Conservation (phyloP, 2,888 invertebrate species). For the Siphlonurus alternatus region DNA sequence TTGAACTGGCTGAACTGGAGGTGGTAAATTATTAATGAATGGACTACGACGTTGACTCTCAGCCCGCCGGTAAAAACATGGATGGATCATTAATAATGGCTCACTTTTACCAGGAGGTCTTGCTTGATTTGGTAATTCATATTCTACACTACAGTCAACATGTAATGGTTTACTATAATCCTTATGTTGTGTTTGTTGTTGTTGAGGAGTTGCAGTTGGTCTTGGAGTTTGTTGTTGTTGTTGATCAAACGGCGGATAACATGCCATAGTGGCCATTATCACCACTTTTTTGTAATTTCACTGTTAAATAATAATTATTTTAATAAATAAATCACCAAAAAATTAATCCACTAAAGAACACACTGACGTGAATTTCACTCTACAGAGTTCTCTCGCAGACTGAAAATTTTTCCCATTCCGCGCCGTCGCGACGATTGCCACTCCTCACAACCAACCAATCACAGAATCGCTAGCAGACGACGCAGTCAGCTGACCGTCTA, state of each 20-base stretch:
- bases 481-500: background rate
- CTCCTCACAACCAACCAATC: background rate
- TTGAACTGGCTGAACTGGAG: slow-evolving; percentile 6
- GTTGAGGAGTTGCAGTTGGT: background rate
- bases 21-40: slow-evolving; percentile 58
- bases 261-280: background rate
- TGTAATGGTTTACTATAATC: slow-evolving; percentile 74
- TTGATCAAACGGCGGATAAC: background rate
- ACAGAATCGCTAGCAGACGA: background rate
- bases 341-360: background rate
- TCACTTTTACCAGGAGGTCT: slow-evolving; percentile 71
- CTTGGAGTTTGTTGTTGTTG: too few relatives aligned
- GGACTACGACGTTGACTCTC: slow-evolving; percentile 67
- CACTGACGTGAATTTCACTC: background rate
- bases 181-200: slow-evolving; percentile 33
- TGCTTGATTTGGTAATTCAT: slow-evolving; percentile 76
- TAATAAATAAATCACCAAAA: background rate
- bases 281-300: too few relatives aligned
- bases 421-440: background rate
- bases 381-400: background rate
- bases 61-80: slow-evolving; percentile 74
- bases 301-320: too few relatives aligned
- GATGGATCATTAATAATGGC: slow-evolving; percentile 78
- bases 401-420: background rate
- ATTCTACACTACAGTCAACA: slow-evolving; percentile 83